Base-by-base conservation (phyloP, 2,113 vertebrate genomes). In the Esox niger region DNA sequence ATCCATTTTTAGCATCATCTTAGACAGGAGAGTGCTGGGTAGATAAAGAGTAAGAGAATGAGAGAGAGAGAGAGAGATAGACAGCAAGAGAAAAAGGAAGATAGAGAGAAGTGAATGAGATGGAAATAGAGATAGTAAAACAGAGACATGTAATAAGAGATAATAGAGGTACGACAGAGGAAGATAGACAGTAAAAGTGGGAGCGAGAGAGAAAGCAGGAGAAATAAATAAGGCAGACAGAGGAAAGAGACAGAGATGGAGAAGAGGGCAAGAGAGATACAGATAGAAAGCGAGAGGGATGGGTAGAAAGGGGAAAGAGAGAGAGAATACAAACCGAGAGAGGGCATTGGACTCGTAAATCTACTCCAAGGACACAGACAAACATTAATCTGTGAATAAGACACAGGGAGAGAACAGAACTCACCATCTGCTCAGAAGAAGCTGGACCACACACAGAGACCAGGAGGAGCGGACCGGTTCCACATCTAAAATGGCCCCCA, bases 371-470 rank as follows among this genome's bases (percentile, higher is more conserved):
- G 58, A 33, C 29, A 33, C 33, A 7, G 30, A 30, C 29, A 6
- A 9, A n/a, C 30, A 60, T 60, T 60, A 60, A 60, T 60, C 11
- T 60, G 29, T 33, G 20, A 15, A 60, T 60, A 29, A 33, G 30
- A 60, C 58, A 7, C 58, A 11, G 30, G 26, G 54, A n/a, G 30
- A 38, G 35, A 38, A 38, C 35, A 38, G 3, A 60, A 27, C 10
- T 13, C 17, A 32, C 58, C 58, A 60, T 60, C 56, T 59, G 56
- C 3, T 30, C 21, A 56, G 27, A 15, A 6, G 17, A 60, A 1
- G 17, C 10, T 31, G 30, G 57, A 30, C 56, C 26, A 29, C 8
- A 58, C 56, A 56, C 21, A 54, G 54, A 13, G 2, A 5, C 17
- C 2, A n/a, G n/a, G n/a, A n/a, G n/a, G n/a, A n/a, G n/a, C n/a